phyloP scores from a whole-genome alignment of 2,797 vertebrate genomes.

The Trichosurus vulpecula region DNA sequence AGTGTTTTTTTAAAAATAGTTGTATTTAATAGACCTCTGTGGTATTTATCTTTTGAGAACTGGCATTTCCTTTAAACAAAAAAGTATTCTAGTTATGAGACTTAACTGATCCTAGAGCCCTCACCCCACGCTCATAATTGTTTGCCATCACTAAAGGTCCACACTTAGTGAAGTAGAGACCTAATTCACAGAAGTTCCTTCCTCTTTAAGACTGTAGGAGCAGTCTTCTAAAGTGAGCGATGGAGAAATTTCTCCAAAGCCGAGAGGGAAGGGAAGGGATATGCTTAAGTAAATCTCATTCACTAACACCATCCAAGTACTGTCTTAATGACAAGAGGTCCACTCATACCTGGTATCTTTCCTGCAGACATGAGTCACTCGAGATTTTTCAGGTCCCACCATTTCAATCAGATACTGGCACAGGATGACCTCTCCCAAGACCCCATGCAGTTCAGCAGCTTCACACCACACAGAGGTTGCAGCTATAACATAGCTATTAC shows the following conservation, averaged over 20 bases:
- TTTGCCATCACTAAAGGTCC: neutral
- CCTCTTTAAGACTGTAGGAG: neutral
- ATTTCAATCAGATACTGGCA: slow-evolving; percentile 88
- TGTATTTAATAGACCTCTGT: neutral
- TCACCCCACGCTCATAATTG: neutral
- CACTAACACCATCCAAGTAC: neutral
- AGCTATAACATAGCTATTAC: slow-evolving; percentile 84
- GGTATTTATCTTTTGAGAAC: neutral
- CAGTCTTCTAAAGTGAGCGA: neutral
- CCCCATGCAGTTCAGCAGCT: slow-evolving; percentile 75
- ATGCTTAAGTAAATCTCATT: neutral
- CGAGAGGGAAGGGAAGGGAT: neutral
- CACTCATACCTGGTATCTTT: slow-evolving; percentile 86
- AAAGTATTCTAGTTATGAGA: neutral
- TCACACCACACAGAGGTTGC: slow-evolving; percentile 85
- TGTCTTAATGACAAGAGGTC: neutral
- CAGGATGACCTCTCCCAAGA: slow-evolving; percentile 82
- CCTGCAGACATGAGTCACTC: slow-evolving; percentile 86
- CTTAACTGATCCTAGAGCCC: neutral
- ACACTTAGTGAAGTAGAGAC: neutral
- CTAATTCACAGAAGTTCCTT: neutral
- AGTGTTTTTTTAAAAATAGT: neutral
- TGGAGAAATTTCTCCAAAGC: neutral
- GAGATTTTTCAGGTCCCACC: slow-evolving; percentile 82
- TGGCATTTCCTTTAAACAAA: neutral